Evolutionary conservation across 2,888 invertebrate genomes (phyloP), one percentile per base, ranked within the genome.

Genomic region (Dicranocentrus wangi): DNA sequence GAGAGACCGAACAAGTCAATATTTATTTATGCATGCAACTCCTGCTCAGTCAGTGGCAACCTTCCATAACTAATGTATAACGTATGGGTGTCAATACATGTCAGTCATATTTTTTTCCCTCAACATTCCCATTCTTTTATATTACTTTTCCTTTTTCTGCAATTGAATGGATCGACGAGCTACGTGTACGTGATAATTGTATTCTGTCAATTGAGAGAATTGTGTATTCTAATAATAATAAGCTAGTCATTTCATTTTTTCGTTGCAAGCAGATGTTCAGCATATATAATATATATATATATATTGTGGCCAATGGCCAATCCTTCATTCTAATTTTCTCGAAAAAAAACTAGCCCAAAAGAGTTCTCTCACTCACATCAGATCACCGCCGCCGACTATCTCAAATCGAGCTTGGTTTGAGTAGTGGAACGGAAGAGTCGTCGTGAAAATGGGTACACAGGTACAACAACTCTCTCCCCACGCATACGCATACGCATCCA

Each of bases 21-120:
- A 79, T 79, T 79, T 79, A 70, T 71, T 58, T 79, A 66, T 79
- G 43, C 27, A 55, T 51, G 25, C 27, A 51, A 51, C 68, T 7
- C 13, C 8, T 25, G 43, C 47, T 65, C 15, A 42, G 17, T 65
- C 19, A 8, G 10, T 63, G 19, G 23, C 60, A 10, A 15, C 10
- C 13, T 23, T 23, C 15, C 66, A 51, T 66, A 66, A 25, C 51
- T 66, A 47, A 47, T 63, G 23, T 63, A 39, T 17, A 58, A 61
- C 39, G 55, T 17, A 71, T 63, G 73, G 63, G 69, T 70, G 77
- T 77, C 77, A 77, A 77, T 77, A 77, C 77, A 77, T 69, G 77
- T 63, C 77, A 63, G 77, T 70, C 69, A 70, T 17, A 17, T 51
- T 19, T 51, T 51, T 51, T 51, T 51, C 19, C 51, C 3, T 8